Evolutionary conservation across 2,888 invertebrate genomes (phyloP), one percentile per base, ranked within the genome.

Genomic region (Epinotia brunnichana): DNA sequence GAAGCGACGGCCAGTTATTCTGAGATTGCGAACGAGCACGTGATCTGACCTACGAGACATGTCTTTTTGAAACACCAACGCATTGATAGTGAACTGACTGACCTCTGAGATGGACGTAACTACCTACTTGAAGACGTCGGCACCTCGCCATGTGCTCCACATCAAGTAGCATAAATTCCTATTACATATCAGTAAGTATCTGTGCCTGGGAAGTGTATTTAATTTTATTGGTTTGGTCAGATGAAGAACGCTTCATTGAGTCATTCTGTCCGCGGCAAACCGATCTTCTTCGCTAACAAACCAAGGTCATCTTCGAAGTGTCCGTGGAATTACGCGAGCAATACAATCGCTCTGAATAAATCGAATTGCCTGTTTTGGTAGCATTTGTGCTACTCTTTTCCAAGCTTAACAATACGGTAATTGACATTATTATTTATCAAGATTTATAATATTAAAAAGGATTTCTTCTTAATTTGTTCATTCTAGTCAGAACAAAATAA

Each of bases 1-100:
- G 90, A 89, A 79, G 79, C 85, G 87, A 86, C 87, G 84, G 87
- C 85, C 88, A 87, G 89, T 89, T 91, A 91, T 91, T 91, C 87
- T 88, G 84, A 89, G 88, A 89, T 87, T 83, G 83, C 84, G 81
- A 83, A 83, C 85, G 84, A 88, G 88, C 90, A 88, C 88, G 87
- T 87, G 87, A 88, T 85, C 84, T 81, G 80, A 80, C 80, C 80
- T 80, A 80, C 81, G 80, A 79, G 76, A 80, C 63, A 41, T 17
- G 29, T 53, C n/a, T 69, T 68, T 54, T 60, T 67, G n/a, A 51
- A 73, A 56, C 51, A 54, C 7, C 53, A 64, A 70, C 51, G 2
- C 51, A 59, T 13, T 54, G 9, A n/a, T 29, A 54, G 15, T 9
- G 15, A 24, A 54, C 15, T 9, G 15, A 24, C 48, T n/a, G 66